Evolutionary conservation across 2,797 vertebrate genomes (phyloP).

Genomic region (Chrysocyon brachyurus): DNA sequence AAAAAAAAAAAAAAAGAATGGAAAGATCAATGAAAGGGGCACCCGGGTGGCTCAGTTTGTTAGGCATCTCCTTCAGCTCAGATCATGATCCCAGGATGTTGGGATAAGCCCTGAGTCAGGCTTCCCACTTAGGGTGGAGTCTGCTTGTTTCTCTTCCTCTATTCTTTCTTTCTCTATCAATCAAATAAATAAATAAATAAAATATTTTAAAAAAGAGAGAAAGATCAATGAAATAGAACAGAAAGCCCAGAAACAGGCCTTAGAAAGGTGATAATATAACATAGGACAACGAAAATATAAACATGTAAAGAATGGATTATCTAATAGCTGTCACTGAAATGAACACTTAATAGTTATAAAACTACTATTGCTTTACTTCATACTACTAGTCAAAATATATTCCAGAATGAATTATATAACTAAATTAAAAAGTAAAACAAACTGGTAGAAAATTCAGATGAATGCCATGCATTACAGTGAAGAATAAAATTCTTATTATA

Average conservation of each 20-base stretch:
- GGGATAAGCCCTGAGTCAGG: not conserved
- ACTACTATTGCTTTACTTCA: not conserved
- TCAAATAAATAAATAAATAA: not conserved
- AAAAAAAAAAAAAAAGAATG: not conserved
- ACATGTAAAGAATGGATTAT: not conserved
- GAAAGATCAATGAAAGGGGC: conserved; percentile 35
- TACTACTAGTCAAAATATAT: not conserved
- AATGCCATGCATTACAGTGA: not conserved
- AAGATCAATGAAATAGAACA: not conserved
- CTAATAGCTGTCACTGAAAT: not conserved
- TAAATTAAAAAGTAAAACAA: conserved; percentile 50
- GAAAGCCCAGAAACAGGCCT: not conserved
- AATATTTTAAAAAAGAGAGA: not conserved
- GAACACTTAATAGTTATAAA: not conserved
- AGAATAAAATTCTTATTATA: not conserved
- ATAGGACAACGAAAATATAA: not conserved
- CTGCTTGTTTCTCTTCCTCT: not conserved
- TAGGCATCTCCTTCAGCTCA: not conserved
- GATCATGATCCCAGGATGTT: not conserved
- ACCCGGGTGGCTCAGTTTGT: not conserved
- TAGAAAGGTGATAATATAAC: not conserved
- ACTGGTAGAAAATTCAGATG: not conserved
- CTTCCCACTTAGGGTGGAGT: not conserved
- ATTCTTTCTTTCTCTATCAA: not conserved
- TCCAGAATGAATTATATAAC: not conserved